A percentile compares a stretch with the other conserved stretches of the same genome.
Conservation (phyloP, 2,113 vertebrate genomes). For the Caracal caracal region DNA sequence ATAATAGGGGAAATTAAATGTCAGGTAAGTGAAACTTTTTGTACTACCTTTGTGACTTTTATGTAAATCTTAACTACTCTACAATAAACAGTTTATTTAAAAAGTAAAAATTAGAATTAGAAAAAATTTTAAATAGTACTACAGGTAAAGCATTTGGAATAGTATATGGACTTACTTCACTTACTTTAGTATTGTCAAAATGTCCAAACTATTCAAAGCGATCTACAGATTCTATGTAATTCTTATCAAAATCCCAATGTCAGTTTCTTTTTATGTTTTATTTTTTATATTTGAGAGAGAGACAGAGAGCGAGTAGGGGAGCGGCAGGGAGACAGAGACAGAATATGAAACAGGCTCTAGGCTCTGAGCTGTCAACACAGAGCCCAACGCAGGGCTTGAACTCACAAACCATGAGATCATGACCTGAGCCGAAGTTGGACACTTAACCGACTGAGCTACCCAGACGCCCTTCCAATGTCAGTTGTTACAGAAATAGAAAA, state of each 20-base stretch:
- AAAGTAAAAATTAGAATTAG: slow-evolving; percentile 18
- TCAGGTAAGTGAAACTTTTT: background rate
- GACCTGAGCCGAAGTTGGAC: too few relatives aligned
- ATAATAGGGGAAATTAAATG: background rate
- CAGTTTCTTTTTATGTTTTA: background rate
- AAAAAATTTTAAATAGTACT: background rate
- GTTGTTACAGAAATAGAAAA: background rate
- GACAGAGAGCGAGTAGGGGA: too few relatives aligned
- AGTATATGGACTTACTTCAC: background rate
- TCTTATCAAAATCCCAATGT: background rate
- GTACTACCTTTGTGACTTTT: background rate
- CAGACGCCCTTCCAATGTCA: background rate
- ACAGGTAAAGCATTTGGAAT: background rate
- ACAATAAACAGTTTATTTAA: slow-evolving; percentile 29
- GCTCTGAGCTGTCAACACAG: too few relatives aligned
- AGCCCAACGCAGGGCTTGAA: too few relatives aligned
- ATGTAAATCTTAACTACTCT: slow-evolving; percentile 13
- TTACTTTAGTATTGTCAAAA: background rate
- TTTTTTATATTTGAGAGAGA: too few relatives aligned
- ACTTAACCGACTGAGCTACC: too few relatives aligned
- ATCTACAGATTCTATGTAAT: background rate
- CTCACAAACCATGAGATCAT: too few relatives aligned
- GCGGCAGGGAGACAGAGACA: too few relatives aligned
- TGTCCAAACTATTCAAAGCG: background rate
- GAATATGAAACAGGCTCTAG: too few relatives aligned